A percentile compares a stretch with the other conserved stretches of the same genome.
Evolutionary conservation across 2,113 vertebrate species (phyloP).

Genomic region (Pachycephala philippinensis): DNA sequence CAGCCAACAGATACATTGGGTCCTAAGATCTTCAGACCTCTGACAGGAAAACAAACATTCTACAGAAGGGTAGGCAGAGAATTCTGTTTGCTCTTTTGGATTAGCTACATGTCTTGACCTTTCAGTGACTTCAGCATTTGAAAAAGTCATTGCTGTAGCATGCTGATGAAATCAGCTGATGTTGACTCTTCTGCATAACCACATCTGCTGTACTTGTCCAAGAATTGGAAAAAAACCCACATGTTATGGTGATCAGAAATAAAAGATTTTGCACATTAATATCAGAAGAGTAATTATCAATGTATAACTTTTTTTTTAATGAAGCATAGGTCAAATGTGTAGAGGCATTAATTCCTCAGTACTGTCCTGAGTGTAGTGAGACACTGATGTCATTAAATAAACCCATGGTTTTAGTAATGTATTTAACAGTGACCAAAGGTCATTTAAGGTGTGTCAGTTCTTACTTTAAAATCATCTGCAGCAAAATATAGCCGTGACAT

Average conservation of each 20-base stretch:
- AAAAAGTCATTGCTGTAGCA: background rate
- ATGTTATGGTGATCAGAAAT: background rate
- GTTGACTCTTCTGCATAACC: background rate
- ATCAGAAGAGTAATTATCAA: background rate
- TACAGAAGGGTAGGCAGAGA: background rate
- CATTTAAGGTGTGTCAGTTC: background rate
- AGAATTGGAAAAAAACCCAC: background rate
- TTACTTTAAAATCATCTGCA: background rate
- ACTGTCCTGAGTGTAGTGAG: background rate
- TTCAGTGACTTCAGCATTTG: background rate
- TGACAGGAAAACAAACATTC: background rate
- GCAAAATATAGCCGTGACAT: background rate
- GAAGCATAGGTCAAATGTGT: background rate
- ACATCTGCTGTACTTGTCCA: background rate
- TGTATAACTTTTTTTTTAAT: background rate
- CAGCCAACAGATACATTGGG: background rate
- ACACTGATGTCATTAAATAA: background rate
- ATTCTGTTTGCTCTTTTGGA: background rate
- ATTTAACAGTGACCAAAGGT: background rate
- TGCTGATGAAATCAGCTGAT: background rate
- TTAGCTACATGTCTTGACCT: background rate
- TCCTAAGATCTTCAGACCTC: background rate
- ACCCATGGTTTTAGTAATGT: background rate
- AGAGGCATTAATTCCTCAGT: background rate
- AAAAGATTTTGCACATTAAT: background rate